Evolutionary conservation across 2,888 invertebrate species (phyloP).

Genomic region (Carterocephalus palaemon): DNA sequence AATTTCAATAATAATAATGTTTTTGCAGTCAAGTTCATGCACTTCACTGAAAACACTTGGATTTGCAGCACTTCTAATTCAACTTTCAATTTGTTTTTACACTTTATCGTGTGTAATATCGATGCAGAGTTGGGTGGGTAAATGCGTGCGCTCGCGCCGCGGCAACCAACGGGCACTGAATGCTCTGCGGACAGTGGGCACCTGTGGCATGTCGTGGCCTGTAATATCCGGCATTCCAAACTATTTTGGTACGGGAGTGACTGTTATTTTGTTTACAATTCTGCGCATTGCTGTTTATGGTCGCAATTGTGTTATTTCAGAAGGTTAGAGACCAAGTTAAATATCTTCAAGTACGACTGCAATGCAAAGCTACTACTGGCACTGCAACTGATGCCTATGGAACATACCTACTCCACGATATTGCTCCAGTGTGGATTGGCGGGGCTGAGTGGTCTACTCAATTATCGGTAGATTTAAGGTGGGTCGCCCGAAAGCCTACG

Average conservation of each 20-base stretch:
- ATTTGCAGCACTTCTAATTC: constrained; percentile 11
- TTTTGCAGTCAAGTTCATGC: constrained; percentile 10
- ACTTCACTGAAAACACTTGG: constrained; percentile 17
- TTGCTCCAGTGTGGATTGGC: no score
- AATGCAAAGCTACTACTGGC: no score
- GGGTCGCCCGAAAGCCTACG: no score
- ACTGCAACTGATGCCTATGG: no score
- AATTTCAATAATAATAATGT: background rate
- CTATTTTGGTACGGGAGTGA: constrained; percentile 62
- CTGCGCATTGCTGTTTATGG: constrained; percentile 31
- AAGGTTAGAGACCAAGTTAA: constrained; percentile 1
- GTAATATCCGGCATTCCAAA: constrained; percentile 76
- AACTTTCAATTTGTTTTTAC: constrained; percentile 30
- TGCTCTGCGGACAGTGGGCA: constrained; percentile 20
- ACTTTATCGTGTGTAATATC: constrained; percentile 52
- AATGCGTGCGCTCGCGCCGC: constrained; percentile 33
- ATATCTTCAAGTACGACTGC: no score
- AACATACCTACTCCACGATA: no score
- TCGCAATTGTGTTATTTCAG: constrained; percentile 19
- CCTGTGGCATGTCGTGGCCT: constrained; percentile 36
- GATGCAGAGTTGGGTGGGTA: constrained; percentile 41
- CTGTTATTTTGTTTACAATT: constrained; percentile 67
- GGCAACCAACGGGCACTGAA: constrained; percentile 41
- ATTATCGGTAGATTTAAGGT: no score
- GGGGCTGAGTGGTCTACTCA: no score